These are phyloP conservation scores for Lacerta viridis DNA, from an alignment of 2,797 vertebrate genomes.

Conservation along the genomic window DNA sequence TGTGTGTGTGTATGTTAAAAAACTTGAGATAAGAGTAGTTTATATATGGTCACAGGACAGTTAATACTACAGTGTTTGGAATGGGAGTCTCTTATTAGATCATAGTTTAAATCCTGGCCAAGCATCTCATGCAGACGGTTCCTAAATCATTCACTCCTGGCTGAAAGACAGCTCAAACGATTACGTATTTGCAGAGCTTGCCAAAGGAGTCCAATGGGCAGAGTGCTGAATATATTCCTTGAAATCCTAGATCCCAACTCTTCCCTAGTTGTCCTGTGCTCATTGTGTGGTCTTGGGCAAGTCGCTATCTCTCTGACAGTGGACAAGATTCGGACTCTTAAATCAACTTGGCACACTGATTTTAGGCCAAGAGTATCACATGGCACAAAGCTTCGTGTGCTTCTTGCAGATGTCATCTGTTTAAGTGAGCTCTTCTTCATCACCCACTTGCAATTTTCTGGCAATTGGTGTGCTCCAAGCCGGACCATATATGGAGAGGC, in stretches of 20 bases:
- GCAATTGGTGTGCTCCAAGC: neutral
- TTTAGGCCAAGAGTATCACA: neutral
- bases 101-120: conserved; percentile 25
- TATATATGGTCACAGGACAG: neutral
- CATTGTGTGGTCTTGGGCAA: neutral
- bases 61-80: conserved; percentile 33
- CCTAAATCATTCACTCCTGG: conserved; percentile 15
- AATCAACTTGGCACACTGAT: neutral
- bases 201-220: neutral
- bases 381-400: neutral
- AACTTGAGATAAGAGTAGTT: conserved; percentile 9
- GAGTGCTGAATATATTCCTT: neutral
- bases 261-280: no score
- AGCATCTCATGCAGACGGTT: neutral
- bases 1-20: neutral
- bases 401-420: neutral
- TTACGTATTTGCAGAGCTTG: neutral
- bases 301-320: neutral
- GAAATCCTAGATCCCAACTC: neutral
- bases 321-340: neutral
- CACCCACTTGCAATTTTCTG: neutral
- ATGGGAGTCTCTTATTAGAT: conserved; percentile 28
- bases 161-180: neutral
- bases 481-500: neutral
- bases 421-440: neutral